Base-by-base conservation (phyloP, 2,797 vertebrate genomes). In the Sebastolobus altivelis region DNA sequence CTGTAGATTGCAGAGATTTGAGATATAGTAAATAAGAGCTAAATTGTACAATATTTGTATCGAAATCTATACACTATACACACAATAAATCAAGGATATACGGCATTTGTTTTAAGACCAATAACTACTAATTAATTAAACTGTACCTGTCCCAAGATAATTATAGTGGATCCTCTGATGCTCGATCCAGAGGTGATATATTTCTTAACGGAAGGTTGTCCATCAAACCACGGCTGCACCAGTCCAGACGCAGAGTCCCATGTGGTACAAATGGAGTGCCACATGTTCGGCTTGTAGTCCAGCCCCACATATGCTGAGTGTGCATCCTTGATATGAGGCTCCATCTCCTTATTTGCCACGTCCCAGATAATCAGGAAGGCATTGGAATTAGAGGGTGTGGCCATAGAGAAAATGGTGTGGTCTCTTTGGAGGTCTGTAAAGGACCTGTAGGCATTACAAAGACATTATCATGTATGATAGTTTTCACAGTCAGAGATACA, bases 211-310 rank as follows among this genome's bases (percentile, higher is more conserved):
- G 81, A 83, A 10, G 83, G 84, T 4, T 87, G 92, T 72, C 93
- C 93, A 1, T 93, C 5, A 46, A 46, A 46, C 40, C 90, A 93
- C 13, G 96, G 75, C 43, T 92, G 89, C 6, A 46, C 40, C 4
- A 91, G 13, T 10, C 89, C 92, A 0, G 60, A 87, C 2, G 2
- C 0, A 0, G 87, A 87, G 12, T 94, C 82, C 94, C 94, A 95
- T 37, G 88, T 85, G 8, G 88, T 25, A 2, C 95, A 95, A 18
- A 93, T 8, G 0, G 92, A 90, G 75, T 89, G 92, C 94, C 91
- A 94, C 5, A 13, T 20, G 46, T 73, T 63, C 6, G 12, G 1
- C 6, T 22, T 77, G 75, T 69, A 0, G 0, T 22, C 16, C 25
- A 16, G 40, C 40, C 40, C 13, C 14, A 1, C 13, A 0, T 46